phyloP scores from a whole-genome alignment of 2,113 vertebrate genomes.

The Tinamus guttatus region DNA sequence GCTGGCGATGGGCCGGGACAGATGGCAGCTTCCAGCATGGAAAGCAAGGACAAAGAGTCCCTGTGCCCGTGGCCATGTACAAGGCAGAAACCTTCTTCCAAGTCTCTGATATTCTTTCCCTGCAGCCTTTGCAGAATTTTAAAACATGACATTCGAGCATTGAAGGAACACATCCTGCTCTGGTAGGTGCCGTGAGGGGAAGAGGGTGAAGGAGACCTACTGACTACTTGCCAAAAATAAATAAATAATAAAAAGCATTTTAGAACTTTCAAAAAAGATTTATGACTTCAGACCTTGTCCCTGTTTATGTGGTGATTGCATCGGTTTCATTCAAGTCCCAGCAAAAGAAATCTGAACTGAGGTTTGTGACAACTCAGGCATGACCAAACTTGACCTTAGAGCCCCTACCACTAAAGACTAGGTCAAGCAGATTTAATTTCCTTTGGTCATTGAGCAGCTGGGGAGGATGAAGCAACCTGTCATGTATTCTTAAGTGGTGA shows the following conservation, averaged over 20 bases:
- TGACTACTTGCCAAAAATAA: background rate
- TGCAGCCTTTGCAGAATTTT: background rate
- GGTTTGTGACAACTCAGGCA: background rate
- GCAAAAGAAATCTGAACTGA: background rate
- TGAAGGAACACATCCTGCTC: background rate
- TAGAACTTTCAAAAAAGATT: background rate
- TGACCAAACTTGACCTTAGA: background rate
- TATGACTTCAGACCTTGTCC: background rate
- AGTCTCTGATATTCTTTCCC: background rate
- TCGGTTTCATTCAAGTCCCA: background rate
- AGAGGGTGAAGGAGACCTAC: background rate
- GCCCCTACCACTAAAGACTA: background rate
- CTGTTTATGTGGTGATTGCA: background rate
- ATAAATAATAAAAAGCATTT: background rate
- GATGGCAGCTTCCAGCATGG: conserved; percentile 9
- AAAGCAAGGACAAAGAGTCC: background rate
- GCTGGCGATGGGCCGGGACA: background rate
- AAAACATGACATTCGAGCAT: background rate
- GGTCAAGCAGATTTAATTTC: background rate
- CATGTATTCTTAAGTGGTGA: conserved; percentile 11
- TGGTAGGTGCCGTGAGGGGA: background rate
- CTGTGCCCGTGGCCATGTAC: background rate
- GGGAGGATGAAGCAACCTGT: conserved; percentile 29
- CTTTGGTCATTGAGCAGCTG: background rate
- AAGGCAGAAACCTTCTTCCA: background rate